Base-by-base conservation (phyloP, 2,888 invertebrate species). In the Pheosia gnoma region DNA sequence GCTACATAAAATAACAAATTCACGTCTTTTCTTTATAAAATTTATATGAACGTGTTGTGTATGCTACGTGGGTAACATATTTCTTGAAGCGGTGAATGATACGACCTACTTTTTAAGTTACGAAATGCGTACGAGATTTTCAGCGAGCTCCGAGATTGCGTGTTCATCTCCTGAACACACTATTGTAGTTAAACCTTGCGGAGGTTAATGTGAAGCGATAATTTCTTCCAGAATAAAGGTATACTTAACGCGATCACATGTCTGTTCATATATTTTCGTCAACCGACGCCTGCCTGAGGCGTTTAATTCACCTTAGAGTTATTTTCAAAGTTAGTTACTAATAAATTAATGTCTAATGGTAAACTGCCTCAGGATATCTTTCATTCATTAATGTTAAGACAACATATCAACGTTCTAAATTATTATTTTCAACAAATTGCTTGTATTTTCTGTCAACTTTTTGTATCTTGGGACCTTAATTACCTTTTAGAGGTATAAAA, bases 121-220 rank as follows among this genome's bases (percentile, higher is more conserved):
- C 57, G 61, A 25, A 10, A 59, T 66, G 49, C 38, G 60, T 60
- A 52, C 57, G 55, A 65, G 58, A 70, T 70, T 68, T 72, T 59
- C 64, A 57, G 25, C 43, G 37, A 4, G 56, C 54, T 60, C 57
- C 56, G 57, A 72, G 75, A 79, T 75, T 72, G 70, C 66, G 68
- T 69, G 70, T 74, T 78, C 72, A 74, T 76, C 70, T 68, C 70
- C 72, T 69, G 66, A 67, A 73, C 70, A 69, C 72, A 71, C 69
- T 66, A 82, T 82, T 82, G 10, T 45, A 10, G 47, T 47, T 5
- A n/a, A 11, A n/a, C 47, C 11, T 47, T 11, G 47, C 47, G 4
- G 47, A 45, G 45, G 45, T 45, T 45, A 45, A 45, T 45, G 45
- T 45, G 10, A 45, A 45, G n/a, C n/a, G n/a, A 11, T 82, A 84